These are phyloP conservation scores for Aphaenogaster floridana DNA, from an alignment of 1,140 invertebrate species.

Conservation along the genomic window DNA sequence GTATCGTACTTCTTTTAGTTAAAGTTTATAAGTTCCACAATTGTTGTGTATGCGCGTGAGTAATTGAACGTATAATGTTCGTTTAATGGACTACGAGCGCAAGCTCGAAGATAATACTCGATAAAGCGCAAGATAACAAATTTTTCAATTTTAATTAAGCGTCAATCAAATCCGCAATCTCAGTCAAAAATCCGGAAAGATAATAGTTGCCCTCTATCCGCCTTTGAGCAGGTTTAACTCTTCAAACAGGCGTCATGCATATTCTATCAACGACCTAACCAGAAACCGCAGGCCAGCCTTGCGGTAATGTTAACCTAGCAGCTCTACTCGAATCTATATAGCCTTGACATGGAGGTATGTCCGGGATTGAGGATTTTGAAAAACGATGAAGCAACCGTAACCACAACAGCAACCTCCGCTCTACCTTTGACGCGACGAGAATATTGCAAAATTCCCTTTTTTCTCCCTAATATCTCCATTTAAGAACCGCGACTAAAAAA, in stretches of 20 bases:
- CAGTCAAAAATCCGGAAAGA: conserved; percentile 50
- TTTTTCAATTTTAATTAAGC: conserved; percentile 46
- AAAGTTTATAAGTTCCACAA: neutral
- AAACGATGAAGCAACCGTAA: conserved; percentile 59
- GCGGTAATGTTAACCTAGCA: conserved; percentile 77
- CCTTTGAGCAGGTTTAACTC: conserved; percentile 78
- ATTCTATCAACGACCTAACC: conserved; percentile 80
- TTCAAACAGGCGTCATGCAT: conserved; percentile 81
- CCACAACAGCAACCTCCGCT: conserved; percentile 54
- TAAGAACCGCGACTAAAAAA: conserved; percentile 20
- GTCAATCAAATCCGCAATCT: conserved; percentile 27
- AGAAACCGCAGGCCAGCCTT: conserved; percentile 77
- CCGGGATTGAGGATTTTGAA: conserved; percentile 72
- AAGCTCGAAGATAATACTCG: neutral
- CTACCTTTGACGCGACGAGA: conserved; percentile 47
- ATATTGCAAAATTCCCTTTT: conserved; percentile 39
- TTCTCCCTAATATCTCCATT: conserved; percentile 6
- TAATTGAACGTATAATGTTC: neutral
- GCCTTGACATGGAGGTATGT: conserved; percentile 55
- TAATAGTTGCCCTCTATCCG: conserved; percentile 25
- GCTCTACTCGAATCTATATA: conserved; percentile 72
- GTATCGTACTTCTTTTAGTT: neutral
- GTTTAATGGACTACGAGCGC: neutral
- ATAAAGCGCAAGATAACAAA: neutral
- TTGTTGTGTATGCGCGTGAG: neutral